Conservation (phyloP, 2,888 invertebrate species). For the Macropis europaea region DNA sequence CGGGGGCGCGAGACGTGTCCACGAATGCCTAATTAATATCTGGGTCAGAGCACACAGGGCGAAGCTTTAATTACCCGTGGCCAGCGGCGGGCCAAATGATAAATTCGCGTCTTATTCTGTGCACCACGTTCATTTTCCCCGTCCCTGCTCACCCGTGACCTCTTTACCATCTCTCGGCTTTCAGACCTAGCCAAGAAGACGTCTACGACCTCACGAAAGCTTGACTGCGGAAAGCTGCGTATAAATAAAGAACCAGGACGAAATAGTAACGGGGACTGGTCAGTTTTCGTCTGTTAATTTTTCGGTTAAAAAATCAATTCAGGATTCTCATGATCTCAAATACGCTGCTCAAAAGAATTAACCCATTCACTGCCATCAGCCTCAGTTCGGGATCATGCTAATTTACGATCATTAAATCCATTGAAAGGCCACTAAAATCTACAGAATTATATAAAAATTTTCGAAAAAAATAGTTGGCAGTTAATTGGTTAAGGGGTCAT, state of each 20-base stretch:
- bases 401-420: too few relatives aligned
- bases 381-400: too few relatives aligned
- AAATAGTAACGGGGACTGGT: not conserved
- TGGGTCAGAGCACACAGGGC: conserved; percentile 54
- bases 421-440: too few relatives aligned
- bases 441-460: too few relatives aligned
- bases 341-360: too few relatives aligned
- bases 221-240: not conserved
- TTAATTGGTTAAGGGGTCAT: too few relatives aligned
- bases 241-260: conserved; percentile 14
- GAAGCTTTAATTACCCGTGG: conserved; percentile 56
- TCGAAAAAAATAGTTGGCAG: too few relatives aligned
- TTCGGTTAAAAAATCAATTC: too few relatives aligned
- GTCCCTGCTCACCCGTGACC: not conserved
- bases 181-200: conserved; percentile 19
- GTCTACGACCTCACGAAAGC: not conserved
- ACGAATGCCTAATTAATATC: conserved; percentile 61
- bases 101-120: conserved; percentile 49
- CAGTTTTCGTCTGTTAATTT: not conserved
- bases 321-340: too few relatives aligned
- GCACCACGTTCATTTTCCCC: conserved; percentile 12
- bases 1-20: conserved; percentile 24
- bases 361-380: too few relatives aligned
- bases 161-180: not conserved
- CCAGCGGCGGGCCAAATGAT: conserved; percentile 55